phyloP scores from a whole-genome alignment of 2,888 invertebrate genomes.

The Andrena fulva region DNA sequence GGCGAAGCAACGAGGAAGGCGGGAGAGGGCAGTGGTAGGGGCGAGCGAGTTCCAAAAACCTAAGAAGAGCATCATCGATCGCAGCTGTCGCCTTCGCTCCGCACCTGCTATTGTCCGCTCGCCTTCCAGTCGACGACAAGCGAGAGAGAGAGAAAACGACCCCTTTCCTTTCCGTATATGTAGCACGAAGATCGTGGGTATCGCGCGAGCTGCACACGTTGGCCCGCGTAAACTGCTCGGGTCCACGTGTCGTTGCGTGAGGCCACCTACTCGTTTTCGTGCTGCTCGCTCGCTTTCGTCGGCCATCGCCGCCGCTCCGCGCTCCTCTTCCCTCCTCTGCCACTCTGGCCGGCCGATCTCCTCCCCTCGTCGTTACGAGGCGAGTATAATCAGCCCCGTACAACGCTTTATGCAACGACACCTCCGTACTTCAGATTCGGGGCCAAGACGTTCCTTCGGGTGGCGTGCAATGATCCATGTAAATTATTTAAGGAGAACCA shows the following conservation, averaged over 20 bases:
- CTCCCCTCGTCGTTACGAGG: not conserved
- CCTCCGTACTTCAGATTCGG: not conserved
- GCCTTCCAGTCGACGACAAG: slow-evolving; percentile 76
- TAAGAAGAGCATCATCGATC: slow-evolving; percentile 82
- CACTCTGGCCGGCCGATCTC: not conserved
- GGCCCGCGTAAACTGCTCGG: slow-evolving; percentile 54
- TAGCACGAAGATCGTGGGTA: slow-evolving; percentile 55
- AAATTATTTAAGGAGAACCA: too few relatives aligned
- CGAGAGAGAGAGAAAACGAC: slow-evolving; percentile 65
- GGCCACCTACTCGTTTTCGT: slow-evolving; percentile 63
- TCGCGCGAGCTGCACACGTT: slow-evolving; percentile 33
- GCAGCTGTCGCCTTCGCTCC: slow-evolving; percentile 82
- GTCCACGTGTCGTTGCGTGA: slow-evolving; percentile 72
- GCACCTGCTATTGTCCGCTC: slow-evolving; percentile 83
- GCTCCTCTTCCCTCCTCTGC: not conserved
- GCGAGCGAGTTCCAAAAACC: slow-evolving; percentile 79
- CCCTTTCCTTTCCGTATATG: slow-evolving; percentile 74
- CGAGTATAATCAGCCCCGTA: not conserved
- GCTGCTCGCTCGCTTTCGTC: slow-evolving; percentile 41
- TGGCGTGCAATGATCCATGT: too few relatives aligned
- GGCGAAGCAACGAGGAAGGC: slow-evolving; percentile 26
- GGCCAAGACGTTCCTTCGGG: too few relatives aligned
- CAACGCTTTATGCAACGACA: not conserved
- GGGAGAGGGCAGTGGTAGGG: slow-evolving; percentile 54
- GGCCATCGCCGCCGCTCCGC: not conserved